Conservation (phyloP, 37 sponge, comb jelly and placozoan genomes). For the Sycon ciliatum region DNA sequence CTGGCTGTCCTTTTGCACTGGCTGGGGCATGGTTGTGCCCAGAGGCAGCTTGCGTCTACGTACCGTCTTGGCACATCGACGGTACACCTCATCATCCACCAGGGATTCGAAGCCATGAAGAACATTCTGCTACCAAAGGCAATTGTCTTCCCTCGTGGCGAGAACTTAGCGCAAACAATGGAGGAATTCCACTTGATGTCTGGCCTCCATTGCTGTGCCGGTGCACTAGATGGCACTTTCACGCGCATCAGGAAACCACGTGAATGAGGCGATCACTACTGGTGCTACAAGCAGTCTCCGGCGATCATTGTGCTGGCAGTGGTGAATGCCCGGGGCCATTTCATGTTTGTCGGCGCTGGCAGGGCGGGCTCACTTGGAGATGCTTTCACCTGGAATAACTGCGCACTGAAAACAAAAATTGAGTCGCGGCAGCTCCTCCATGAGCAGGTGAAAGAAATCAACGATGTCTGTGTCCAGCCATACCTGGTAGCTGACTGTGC, state of each 20-base stretch:
- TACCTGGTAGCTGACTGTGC: constrained; percentile 20
- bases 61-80: constrained; percentile 16
- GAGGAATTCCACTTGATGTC: constrained; percentile 5
- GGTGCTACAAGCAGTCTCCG: constrained; percentile 16
- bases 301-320: constrained; percentile 13
- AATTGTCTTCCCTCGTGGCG: constrained; percentile 8
- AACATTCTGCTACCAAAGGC: background rate
- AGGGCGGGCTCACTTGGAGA: constrained; percentile 24
- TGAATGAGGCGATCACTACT: constrained; percentile 12
- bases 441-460: background rate
- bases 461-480: background rate
- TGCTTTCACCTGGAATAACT: background rate
- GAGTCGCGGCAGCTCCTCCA: background rate
- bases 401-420: background rate
- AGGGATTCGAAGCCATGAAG: background rate
- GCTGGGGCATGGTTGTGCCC: background rate
- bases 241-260: constrained; percentile 14
- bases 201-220: constrained; percentile 15
- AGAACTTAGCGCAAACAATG: background rate
- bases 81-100: background rate
- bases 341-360: constrained; percentile 19
- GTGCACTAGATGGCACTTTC: constrained; percentile 21
- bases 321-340: constrained; percentile 19
- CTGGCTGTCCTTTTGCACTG: constrained; percentile 15
- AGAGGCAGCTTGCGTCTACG: background rate